These are phyloP conservation scores for Psittacula cyanocephala DNA, from an alignment of 2,113 vertebrate genomes.

Conservation along the genomic window DNA sequence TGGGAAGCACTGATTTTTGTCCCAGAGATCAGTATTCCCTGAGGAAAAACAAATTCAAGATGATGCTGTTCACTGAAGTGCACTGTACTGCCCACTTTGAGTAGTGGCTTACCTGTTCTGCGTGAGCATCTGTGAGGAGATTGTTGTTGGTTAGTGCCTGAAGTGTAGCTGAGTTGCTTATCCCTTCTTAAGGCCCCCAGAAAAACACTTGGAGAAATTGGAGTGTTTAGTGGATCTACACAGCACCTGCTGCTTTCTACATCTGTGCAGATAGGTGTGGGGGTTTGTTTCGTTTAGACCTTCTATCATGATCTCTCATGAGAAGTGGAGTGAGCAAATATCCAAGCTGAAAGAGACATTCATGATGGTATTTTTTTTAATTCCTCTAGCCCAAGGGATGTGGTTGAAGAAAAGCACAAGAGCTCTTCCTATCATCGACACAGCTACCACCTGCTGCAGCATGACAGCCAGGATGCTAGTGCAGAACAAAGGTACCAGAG, in stretches of 20 bases:
- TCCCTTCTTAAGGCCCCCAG: not conserved
- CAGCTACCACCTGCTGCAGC: slow-evolving; percentile 88
- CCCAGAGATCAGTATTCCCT: not conserved
- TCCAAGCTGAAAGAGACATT: not conserved
- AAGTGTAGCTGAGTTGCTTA: not conserved
- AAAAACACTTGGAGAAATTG: not conserved
- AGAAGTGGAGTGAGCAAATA: not conserved
- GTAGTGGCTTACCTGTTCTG: not conserved
- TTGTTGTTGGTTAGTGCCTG: not conserved
- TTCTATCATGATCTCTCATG: not conserved
- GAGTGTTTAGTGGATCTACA: not conserved
- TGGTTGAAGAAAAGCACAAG: slow-evolving; percentile 88
- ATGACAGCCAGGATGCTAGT: slow-evolving; percentile 90
- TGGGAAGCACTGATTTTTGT: not conserved
- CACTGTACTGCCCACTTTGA: not conserved
- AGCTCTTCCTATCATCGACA: slow-evolving; percentile 87
- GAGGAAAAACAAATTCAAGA: not conserved
- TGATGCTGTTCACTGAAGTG: not conserved
- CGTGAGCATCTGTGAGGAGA: not conserved
- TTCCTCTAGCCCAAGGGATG: slow-evolving; percentile 84
- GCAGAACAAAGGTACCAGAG: slow-evolving; percentile 89
- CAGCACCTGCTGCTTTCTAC: not conserved
- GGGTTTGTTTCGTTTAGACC: not conserved
- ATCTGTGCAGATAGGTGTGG: not conserved
- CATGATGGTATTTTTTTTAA: not conserved